Base-by-base conservation (phyloP, 2,797 vertebrate species). In the Mus minutoides region DNA sequence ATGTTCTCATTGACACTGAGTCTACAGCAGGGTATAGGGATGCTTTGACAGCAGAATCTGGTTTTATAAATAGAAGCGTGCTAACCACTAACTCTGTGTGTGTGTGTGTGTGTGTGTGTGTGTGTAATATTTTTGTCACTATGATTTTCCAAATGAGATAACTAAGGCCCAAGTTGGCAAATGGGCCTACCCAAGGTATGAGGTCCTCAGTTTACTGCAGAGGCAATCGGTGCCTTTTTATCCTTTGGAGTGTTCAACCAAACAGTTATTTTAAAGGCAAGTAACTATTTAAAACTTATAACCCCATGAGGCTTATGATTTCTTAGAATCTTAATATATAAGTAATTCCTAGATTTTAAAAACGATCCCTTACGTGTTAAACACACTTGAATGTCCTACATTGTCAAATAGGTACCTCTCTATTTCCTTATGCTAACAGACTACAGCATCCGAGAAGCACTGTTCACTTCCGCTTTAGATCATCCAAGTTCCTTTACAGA, bases 251-350 rank as follows among this genome's bases (percentile, higher is more conserved):
- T n/a, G 17, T 0, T 22, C 12, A 1, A 31, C 77, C 79, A 29
- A 8, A 21, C 16, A 52, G 43, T n/a, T 64, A 16, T 34, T 89
- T 31, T 76, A 67, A 89, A 92, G 37, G 56, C 91, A 93, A 92
- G n/a, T 56, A 92, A 94, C 89, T 84, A 69, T 89, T 94, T 90
- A 73, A 46, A 79, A 79, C 11, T 56, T 13, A 6, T 3, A 43
- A 11, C 60, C 1, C 0, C n/a, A 16, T 49, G 46, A 87, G 31
- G 6, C 62, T 46, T 85, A 2, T 73, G 26, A 64, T 93, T 88
- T 75, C 64, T 78, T 85, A 56, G 78, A 82, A 95, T 87, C 95
- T 90, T 95, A 77, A 75, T 90, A 96, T 94, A 76, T 79, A n/a
- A 73, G 49, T 90, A 40, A 78, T 85, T 64, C 92, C 31, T 43